Evolutionary conservation across 1,140 invertebrate species (phyloP).

Genomic region (Oscheius sp.): DNA sequence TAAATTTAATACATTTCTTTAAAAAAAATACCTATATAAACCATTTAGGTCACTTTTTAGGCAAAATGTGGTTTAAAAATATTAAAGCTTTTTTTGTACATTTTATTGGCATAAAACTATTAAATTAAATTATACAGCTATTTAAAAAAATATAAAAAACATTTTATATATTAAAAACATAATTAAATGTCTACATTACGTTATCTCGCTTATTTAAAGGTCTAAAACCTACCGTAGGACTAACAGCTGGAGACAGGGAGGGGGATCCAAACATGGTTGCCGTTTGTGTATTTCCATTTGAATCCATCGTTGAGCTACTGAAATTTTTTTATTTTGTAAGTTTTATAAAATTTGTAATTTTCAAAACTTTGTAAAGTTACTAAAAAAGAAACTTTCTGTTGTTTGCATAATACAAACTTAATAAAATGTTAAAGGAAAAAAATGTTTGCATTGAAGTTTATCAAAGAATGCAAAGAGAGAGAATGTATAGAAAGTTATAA

Average conservation of each 20-base stretch:
- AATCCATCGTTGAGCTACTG: conserved; percentile 5
- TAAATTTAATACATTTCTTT: too few relatives aligned
- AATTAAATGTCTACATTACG: too few relatives aligned
- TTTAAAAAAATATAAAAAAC: too few relatives aligned
- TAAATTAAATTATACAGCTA: too few relatives aligned
- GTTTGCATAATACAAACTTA: not conserved
- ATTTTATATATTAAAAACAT: too few relatives aligned
- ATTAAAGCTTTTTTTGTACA: too few relatives aligned
- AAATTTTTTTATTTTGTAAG: not conserved
- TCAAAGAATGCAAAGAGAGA: not conserved
- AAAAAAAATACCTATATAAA: too few relatives aligned
- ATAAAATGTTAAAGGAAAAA: not conserved
- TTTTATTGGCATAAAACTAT: too few relatives aligned
- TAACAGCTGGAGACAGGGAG: not conserved
- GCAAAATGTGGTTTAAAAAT: too few relatives aligned
- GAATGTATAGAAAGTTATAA: not conserved
- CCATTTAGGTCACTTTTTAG: too few relatives aligned
- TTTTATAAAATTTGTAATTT: not conserved
- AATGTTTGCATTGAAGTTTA: not conserved
- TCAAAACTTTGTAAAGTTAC: not conserved
- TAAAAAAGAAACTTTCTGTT: not conserved
- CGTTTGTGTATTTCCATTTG: conserved; percentile 33
- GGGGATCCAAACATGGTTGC: conserved; percentile 2
- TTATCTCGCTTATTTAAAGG: too few relatives aligned
- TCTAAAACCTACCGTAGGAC: too few relatives aligned